Percentiles rank a stretch among this genome's conserved stretches.
Evolutionary conservation across 2,797 vertebrate genomes (phyloP).

Genomic region (Bufotes viridis): DNA sequence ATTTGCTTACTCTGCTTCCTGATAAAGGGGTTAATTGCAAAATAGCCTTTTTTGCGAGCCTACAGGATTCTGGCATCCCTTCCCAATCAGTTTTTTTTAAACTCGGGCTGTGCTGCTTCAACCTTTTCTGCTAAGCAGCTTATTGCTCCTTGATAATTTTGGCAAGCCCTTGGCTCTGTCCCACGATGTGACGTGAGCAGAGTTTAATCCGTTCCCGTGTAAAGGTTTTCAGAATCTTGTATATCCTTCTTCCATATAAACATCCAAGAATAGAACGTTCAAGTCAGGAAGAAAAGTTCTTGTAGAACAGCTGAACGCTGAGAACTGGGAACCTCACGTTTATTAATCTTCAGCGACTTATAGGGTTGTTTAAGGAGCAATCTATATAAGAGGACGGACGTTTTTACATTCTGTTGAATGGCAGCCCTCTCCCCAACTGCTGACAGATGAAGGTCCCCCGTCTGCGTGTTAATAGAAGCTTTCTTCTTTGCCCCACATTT

Average conservation of each 20-base stretch:
- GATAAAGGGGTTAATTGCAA: slow-evolving; percentile 14
- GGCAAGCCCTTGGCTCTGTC: slow-evolving; percentile 23
- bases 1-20: neutral
- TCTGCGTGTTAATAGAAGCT: too few species aligned
- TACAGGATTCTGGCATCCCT: neutral
- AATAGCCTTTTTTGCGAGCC: slow-evolving; percentile 13
- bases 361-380: neutral
- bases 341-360: neutral
- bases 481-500: too few species aligned
- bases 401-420: too few species aligned
- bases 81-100: neutral
- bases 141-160: slow-evolving; percentile 57
- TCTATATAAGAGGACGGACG: neutral
- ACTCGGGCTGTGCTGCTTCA: slow-evolving; percentile 28
- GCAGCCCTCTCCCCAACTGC: too few species aligned
- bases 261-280: slow-evolving; percentile 53
- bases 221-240: slow-evolving; percentile 55
- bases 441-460: too few species aligned
- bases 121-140: slow-evolving; percentile 54
- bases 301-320: neutral
- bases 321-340: neutral
- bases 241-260: slow-evolving; percentile 58
- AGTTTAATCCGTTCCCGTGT: slow-evolving; percentile 58
- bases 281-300: slow-evolving; percentile 29
- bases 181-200: slow-evolving; percentile 35